These are phyloP conservation scores for Diarsia rubi DNA, from an alignment of 2,888 invertebrate species.

Conservation along the genomic window DNA sequence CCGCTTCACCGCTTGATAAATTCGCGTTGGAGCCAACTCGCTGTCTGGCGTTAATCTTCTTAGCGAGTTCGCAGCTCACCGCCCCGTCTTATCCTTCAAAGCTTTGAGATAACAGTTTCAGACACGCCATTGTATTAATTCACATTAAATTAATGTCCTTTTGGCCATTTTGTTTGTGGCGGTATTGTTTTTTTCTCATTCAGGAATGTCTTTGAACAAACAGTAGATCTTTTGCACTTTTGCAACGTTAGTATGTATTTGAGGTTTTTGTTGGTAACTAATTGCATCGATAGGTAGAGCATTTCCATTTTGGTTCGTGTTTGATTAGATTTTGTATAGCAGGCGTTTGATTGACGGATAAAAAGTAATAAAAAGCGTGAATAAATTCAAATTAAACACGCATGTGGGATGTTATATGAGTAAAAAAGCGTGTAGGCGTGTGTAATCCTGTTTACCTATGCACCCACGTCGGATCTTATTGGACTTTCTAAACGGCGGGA, in stretches of 20 bases:
- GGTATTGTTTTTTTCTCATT: constrained; percentile 26
- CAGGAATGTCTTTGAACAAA: background rate
- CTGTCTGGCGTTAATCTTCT: constrained; percentile 70
- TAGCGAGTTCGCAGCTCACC: constrained; percentile 68
- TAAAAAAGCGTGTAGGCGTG: constrained; percentile 75
- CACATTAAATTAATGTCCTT: constrained; percentile 38
- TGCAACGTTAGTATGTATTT: constrained; percentile 42
- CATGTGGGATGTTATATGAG: constrained; percentile 73
- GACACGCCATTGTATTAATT: constrained; percentile 52
- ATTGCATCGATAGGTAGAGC: constrained; percentile 40
- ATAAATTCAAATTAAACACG: constrained; percentile 61
- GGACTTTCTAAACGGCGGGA: constrained; percentile 84
- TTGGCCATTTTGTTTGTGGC: constrained; percentile 5
- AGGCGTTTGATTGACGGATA: constrained; percentile 54
- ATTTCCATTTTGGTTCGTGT: constrained; percentile 46
- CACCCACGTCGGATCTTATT: constrained; percentile 79
- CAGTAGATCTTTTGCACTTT: constrained; percentile 6
- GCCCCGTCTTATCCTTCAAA: constrained; percentile 63
- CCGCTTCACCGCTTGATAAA: constrained; percentile 69
- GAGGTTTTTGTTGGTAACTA: constrained; percentile 34
- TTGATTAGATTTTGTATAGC: constrained; percentile 48
- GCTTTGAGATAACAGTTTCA: constrained; percentile 66
- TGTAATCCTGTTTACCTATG: constrained; percentile 83
- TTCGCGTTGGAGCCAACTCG: constrained; percentile 64
- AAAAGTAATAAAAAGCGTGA: constrained; percentile 54